Conservation (phyloP, 2,113 vertebrate genomes). For the Cyprinodon tularosa region DNA sequence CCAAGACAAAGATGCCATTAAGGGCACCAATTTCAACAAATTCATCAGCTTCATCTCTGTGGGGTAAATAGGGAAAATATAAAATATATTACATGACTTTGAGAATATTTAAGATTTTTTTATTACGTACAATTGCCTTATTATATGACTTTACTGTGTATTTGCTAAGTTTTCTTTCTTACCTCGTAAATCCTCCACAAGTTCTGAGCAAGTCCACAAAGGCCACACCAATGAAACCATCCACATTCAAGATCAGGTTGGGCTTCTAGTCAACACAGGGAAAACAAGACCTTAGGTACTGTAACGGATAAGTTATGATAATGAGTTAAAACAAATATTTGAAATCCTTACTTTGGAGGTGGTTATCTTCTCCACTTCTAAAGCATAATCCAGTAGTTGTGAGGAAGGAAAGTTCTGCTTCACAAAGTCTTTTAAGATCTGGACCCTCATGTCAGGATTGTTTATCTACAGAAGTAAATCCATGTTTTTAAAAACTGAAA, state of each 20-base stretch:
- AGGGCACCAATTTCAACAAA: constrained; percentile 97
- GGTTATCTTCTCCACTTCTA: constrained; percentile 97
- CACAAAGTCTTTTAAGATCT: constrained; percentile 95
- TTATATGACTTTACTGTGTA: no score
- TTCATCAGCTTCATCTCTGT: constrained; percentile 97
- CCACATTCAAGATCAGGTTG: constrained; percentile 97
- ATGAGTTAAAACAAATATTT: background rate
- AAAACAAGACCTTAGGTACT: background rate
- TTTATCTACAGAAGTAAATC: no score
- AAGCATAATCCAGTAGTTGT: constrained; percentile 90
- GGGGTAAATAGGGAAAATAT: no score
- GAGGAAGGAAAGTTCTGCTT: constrained; percentile 92
- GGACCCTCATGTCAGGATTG: constrained; percentile 97
- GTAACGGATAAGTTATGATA: background rate
- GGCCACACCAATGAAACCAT: constrained; percentile 93
- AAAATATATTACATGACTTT: no score
- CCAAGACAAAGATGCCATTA: constrained; percentile 97
- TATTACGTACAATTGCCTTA: no score
- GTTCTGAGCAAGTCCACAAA: constrained; percentile 94
- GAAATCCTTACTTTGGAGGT: constrained; percentile 89
- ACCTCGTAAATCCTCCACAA: constrained; percentile 90
- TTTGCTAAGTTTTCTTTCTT: background rate
- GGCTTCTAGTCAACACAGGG: constrained; percentile 84
- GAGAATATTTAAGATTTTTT: no score
- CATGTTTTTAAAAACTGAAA: no score